A percentile compares a stretch with the other conserved stretches of the same genome.
Evolutionary conservation across 2,797 vertebrate genomes (phyloP).

Genomic region (Odontamblyopus lacepedii): DNA sequence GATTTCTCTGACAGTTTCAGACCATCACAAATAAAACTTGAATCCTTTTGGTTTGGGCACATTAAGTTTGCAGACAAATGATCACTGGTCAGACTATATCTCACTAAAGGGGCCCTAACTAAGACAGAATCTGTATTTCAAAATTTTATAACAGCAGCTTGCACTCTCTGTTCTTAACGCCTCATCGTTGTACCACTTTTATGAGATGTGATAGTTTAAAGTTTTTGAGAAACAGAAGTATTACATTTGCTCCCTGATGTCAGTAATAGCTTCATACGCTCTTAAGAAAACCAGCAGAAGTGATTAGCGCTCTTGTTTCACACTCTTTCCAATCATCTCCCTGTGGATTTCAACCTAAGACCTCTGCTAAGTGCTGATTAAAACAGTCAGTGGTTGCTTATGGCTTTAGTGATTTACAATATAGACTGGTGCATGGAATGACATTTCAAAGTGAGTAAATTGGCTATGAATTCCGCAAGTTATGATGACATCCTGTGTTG

Average conservation of each 20-base stretch:
- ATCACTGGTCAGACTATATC: not conserved
- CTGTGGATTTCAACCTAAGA: constrained; percentile 10
- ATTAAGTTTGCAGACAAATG: not conserved
- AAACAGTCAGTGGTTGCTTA: constrained; percentile 27
- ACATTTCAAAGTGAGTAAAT: constrained; percentile 18
- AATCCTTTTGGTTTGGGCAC: not conserved
- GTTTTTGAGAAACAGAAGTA: not conserved
- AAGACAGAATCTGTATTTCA: not conserved
- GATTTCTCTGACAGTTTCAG: not conserved
- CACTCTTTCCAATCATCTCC: constrained; percentile 19
- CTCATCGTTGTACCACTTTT: not conserved
- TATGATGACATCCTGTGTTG: constrained; percentile 22
- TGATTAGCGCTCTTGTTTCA: constrained; percentile 20
- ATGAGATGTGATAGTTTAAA: not conserved
- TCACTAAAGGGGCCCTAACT: not conserved
- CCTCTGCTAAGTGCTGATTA: constrained; percentile 35
- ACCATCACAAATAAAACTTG: not conserved
- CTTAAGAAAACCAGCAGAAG: constrained; percentile 6
- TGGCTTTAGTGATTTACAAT: constrained; percentile 8
- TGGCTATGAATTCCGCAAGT: constrained; percentile 4
- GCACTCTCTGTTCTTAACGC: not conserved
- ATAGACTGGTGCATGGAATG: not conserved
- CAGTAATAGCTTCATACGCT: constrained; percentile 3
- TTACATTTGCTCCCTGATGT: constrained; percentile 3
- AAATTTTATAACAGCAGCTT: not conserved